phyloP scores from a whole-genome alignment of 2,113 vertebrate genomes.

The Empidonax traillii region DNA sequence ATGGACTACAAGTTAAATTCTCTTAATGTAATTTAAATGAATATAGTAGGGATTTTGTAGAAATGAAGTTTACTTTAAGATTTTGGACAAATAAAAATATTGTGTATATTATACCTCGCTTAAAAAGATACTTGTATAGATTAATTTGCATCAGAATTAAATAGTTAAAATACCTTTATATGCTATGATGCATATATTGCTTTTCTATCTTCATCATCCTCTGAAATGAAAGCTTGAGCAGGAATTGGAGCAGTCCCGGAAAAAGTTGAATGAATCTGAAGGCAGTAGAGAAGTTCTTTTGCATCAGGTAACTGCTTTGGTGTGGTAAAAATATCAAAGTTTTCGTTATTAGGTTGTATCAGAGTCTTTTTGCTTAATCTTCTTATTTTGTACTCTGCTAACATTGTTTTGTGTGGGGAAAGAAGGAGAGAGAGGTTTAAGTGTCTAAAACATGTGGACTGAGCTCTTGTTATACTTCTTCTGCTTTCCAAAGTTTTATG shows the following conservation, averaged over 20 bases:
- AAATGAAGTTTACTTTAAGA: background rate
- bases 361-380: background rate
- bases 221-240: slow-evolving; percentile 77
- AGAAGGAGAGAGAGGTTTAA: background rate
- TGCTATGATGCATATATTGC: background rate
- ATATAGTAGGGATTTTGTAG: background rate
- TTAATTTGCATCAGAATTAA: background rate
- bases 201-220: slow-evolving; percentile 14
- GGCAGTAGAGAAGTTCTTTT: slow-evolving; percentile 81
- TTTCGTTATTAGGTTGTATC: background rate
- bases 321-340: background rate
- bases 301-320: slow-evolving; percentile 80
- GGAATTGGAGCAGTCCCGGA: slow-evolving; percentile 80
- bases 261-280: slow-evolving; percentile 84
- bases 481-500: background rate
- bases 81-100: background rate
- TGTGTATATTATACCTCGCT: rapidly evolving
- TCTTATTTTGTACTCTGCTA: background rate
- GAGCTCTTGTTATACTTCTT: background rate
- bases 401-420: background rate
- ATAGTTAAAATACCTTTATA: background rate
- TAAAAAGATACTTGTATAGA: background rate
- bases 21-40: background rate
- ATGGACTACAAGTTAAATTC: background rate
- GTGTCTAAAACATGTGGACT: background rate